Percentiles rank a stretch among this genome's conserved stretches.
phyloP scores from a whole-genome alignment of 1,140 invertebrate species.

The Danaus melanippus region DNA sequence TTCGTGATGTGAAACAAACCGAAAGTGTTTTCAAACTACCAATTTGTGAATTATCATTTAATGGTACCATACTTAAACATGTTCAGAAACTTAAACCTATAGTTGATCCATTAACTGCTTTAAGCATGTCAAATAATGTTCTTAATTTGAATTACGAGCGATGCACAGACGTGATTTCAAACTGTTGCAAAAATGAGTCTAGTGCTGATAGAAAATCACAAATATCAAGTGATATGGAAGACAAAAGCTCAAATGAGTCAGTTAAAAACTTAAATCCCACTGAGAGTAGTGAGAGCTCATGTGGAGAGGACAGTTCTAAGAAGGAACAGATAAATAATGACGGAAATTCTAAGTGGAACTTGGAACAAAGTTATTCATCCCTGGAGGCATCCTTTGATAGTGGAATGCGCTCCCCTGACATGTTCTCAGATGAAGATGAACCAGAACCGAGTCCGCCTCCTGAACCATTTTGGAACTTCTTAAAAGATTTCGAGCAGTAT shows the following conservation, averaged over 20 bases:
- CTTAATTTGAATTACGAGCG: constrained; percentile 30
- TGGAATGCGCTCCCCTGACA: constrained; percentile 70
- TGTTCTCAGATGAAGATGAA: constrained; percentile 72
- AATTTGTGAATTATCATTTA: constrained; percentile 63
- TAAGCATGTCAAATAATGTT: constrained; percentile 36
- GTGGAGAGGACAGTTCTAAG: constrained; percentile 37
- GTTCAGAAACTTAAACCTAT: constrained; percentile 65
- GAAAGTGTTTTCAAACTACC: constrained; percentile 64
- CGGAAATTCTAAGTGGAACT: constrained; percentile 46
- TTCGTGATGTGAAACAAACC: constrained; percentile 39
- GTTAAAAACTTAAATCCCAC: constrained; percentile 26
- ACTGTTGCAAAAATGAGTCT: constrained; percentile 7
- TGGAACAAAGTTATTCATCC: constrained; percentile 58
- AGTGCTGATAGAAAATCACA: constrained; percentile 9
- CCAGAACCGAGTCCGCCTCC: constrained; percentile 25
- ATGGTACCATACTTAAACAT: constrained; percentile 62
- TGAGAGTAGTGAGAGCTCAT: constrained; percentile 40
- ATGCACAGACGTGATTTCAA: constrained; percentile 11
- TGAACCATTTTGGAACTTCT: constrained; percentile 52
- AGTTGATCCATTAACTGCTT: constrained; percentile 53
- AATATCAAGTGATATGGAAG: constrained; percentile 21
- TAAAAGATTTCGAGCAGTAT: constrained; percentile 56
- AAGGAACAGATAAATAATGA: constrained; percentile 30
- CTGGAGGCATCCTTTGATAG: constrained; percentile 64
- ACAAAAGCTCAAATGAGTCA: constrained; percentile 30